phyloP scores from a whole-genome alignment of 1,140 invertebrate genomes.

The Magallana gigas region DNA sequence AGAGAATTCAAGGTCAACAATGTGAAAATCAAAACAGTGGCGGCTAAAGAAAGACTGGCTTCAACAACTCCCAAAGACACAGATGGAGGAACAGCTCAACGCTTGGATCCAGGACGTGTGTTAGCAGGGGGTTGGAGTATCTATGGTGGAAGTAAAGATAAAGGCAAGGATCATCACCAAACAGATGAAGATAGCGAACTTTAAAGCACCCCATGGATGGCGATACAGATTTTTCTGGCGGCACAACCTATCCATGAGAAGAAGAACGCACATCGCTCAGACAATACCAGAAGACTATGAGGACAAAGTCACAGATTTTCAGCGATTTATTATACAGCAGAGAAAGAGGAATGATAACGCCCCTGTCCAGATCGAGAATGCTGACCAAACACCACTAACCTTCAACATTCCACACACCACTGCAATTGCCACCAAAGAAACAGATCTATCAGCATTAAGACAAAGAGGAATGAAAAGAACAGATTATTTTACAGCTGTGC shows the following conservation, averaged over 20 bases:
- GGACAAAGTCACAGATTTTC: slow-evolving; percentile 30
- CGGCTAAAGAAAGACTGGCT: background rate
- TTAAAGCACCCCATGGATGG: too few species aligned
- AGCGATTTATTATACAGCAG: slow-evolving; percentile 39
- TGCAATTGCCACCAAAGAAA: background rate
- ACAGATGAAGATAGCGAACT: too few species aligned
- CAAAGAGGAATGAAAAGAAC: slow-evolving; percentile 70
- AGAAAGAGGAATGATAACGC: background rate
- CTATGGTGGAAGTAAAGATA: too few species aligned
- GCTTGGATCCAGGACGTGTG: too few species aligned
- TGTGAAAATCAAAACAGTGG: background rate
- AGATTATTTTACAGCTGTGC: slow-evolving; percentile 69
- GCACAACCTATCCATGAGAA: background rate
- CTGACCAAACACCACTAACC: slow-evolving; percentile 42
- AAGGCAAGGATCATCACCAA: too few species aligned
- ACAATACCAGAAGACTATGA: slow-evolving; percentile 21
- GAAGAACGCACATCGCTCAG: slow-evolving; percentile 27
- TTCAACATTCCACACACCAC: slow-evolving; percentile 30
- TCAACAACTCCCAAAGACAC: background rate
- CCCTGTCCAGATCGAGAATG: slow-evolving; percentile 16
- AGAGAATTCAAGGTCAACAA: slow-evolving; percentile 24
- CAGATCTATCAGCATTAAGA: slow-evolving; percentile 53
- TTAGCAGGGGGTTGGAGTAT: too few species aligned
- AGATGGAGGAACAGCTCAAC: too few species aligned
- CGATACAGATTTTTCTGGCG: too few species aligned